Evolutionary conservation across 2,797 vertebrate genomes (phyloP).

Genomic region (Anabas testudineus): DNA sequence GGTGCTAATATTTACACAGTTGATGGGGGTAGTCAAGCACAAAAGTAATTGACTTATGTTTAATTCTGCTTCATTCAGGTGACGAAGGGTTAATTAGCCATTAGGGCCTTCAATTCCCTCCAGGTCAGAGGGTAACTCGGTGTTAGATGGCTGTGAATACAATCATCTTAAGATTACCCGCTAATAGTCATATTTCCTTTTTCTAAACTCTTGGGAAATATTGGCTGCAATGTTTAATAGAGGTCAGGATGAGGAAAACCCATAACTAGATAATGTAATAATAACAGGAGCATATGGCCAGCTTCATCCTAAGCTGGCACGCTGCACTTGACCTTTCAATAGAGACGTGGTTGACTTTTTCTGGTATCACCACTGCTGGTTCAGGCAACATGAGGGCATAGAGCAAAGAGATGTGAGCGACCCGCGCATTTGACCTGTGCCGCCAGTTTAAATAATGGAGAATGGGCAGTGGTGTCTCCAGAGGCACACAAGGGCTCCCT

Average conservation of each 20-base stretch:
- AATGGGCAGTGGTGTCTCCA: constrained; percentile 39
- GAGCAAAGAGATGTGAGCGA: constrained; percentile 37
- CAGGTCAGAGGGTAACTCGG: constrained; percentile 60
- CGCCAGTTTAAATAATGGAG: constrained; percentile 71
- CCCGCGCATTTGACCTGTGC: constrained; percentile 52
- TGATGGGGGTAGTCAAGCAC: constrained; percentile 67
- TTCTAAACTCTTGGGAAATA: constrained; percentile 3
- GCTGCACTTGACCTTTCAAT: constrained; percentile 49
- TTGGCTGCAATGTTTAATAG: not conserved
- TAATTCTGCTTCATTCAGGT: constrained; percentile 66
- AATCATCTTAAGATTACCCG: constrained; percentile 49
- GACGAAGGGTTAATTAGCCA: constrained; percentile 79
- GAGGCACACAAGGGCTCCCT: constrained; percentile 25
- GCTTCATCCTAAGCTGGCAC: constrained; percentile 35
- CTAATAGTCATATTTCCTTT: constrained; percentile 32
- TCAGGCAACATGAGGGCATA: constrained; percentile 33
- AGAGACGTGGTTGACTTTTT: constrained; percentile 36
- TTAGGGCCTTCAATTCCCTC: constrained; percentile 61
- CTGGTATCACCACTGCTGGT: not conserved
- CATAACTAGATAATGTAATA: constrained; percentile 1
- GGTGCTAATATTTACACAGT: constrained; percentile 69
- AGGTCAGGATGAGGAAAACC: constrained; percentile 15
- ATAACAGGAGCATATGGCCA: constrained; percentile 1
- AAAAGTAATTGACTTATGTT: constrained; percentile 78
- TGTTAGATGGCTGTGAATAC: constrained; percentile 58